Percentiles rank a stretch among this genome's conserved stretches.
Evolutionary conservation across 1,140 invertebrate genomes (phyloP).

Genomic region (Nasonia vitripennis): DNA sequence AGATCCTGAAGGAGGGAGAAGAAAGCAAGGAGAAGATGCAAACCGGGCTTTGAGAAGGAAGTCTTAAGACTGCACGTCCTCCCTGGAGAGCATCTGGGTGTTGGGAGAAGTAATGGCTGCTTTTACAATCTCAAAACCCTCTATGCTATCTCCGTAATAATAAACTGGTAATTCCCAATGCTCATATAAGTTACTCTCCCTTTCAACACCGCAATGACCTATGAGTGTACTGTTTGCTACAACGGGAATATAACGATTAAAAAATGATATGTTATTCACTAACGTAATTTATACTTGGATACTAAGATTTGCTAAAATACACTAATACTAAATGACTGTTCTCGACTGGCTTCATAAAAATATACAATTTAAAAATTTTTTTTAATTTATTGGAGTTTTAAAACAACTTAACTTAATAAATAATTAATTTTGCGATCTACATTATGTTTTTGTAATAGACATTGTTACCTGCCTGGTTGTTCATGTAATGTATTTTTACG

Average conservation of each 20-base stretch:
- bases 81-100: constrained; percentile 67
- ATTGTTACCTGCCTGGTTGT: no score
- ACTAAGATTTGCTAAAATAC: no score
- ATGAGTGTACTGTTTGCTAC: constrained; percentile 53
- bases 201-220: constrained; percentile 73
- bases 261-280: neutral
- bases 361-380: no score
- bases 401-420: no score
- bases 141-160: constrained; percentile 75
- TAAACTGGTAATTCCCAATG: constrained; percentile 76
- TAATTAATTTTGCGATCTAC: no score
- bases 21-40: constrained; percentile 55
- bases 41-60: constrained; percentile 58
- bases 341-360: no score
- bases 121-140: constrained; percentile 65
- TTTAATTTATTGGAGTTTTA: no score
- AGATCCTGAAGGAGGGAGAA: constrained; percentile 56
- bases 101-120: constrained; percentile 74
- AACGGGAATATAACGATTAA: neutral
- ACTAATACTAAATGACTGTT: no score
- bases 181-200: constrained; percentile 75
- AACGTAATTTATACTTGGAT: no score
- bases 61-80: constrained; percentile 72
- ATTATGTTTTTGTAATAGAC: no score
- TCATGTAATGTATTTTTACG: no score